Percentiles rank a stretch among this genome's conserved stretches.
Conservation (phyloP, 2,797 vertebrate species). For the Enteromius afrohamiltoni region DNA sequence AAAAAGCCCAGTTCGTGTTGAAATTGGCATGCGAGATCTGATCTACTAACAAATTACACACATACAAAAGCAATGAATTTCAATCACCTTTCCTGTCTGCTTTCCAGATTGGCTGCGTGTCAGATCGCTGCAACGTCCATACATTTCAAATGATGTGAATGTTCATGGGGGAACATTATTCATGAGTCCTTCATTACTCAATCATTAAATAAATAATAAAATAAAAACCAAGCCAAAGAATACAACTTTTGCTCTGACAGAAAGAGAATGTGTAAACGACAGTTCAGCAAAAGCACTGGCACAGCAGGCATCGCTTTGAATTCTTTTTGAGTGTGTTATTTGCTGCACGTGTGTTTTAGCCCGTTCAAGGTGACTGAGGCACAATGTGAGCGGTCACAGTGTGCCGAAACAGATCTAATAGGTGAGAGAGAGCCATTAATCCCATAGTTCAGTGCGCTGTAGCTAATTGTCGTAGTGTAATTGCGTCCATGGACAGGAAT, state of each 20-base stretch:
- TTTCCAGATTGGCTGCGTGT: constrained; percentile 67
- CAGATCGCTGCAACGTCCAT: constrained; percentile 64
- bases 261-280: constrained; percentile 9
- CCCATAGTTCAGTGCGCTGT: constrained; percentile 42
- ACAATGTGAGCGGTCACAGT: constrained; percentile 16
- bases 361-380: constrained; percentile 22
- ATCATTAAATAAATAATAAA: constrained; percentile 65
- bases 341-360: constrained; percentile 10
- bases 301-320: constrained; percentile 1
- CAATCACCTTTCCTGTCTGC: constrained; percentile 74
- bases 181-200: constrained; percentile 66
- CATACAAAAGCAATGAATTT: constrained; percentile 77
- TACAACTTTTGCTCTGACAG: constrained; percentile 27
- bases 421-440: constrained; percentile 41
- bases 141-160: constrained; percentile 66
- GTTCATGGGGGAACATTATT: constrained; percentile 63
- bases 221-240: constrained; percentile 45
- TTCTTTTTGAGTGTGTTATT: constrained; percentile 1
- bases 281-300: neutral
- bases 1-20: constrained; percentile 60
- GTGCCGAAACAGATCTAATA: constrained; percentile 24
- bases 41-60: constrained; percentile 72
- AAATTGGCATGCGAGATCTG: constrained; percentile 66
- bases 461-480: constrained; percentile 51
- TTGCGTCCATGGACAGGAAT: constrained; percentile 31